Conservation (phyloP, 2,888 invertebrate species). For the Trachelus stipa region DNA sequence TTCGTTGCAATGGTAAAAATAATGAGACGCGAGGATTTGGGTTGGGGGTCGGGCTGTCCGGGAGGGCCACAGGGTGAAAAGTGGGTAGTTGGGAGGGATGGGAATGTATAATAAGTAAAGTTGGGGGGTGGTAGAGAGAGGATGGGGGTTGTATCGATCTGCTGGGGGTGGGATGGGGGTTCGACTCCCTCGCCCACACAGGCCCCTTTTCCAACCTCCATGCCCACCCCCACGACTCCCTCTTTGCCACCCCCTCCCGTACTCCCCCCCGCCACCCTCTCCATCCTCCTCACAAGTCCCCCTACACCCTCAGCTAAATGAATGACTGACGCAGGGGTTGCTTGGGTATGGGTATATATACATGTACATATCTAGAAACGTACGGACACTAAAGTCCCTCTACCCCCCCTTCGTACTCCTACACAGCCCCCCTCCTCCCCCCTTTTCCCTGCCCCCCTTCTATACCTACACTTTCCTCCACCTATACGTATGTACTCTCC, state of each 20-base stretch:
- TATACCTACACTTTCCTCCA: slow-evolving; percentile 58
- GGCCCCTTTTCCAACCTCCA: slow-evolving; percentile 73
- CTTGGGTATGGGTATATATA: slow-evolving; percentile 44
- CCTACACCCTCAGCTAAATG: slow-evolving; percentile 57
- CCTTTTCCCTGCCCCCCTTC: slow-evolving; percentile 58
- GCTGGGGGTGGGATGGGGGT: slow-evolving; percentile 53
- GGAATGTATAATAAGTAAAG: slow-evolving; percentile 63
- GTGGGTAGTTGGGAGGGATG: slow-evolving; percentile 37
- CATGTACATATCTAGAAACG: slow-evolving; percentile 40
- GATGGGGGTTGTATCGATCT: slow-evolving; percentile 64
- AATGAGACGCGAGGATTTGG: slow-evolving; percentile 60
- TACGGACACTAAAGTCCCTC: slow-evolving; percentile 30
- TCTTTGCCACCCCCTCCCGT: slow-evolving; percentile 37
- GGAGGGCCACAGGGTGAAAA: slow-evolving; percentile 18
- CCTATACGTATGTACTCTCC: slow-evolving; percentile 66
- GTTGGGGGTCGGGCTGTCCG: slow-evolving; percentile 23
- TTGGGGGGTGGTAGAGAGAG: slow-evolving; percentile 52
- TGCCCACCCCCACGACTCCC: slow-evolving; percentile 63
- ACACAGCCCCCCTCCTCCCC: slow-evolving; percentile 14
- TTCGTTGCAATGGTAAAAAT: slow-evolving; percentile 59
- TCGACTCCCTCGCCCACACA: slow-evolving; percentile 47
- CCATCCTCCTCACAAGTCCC: not conserved
- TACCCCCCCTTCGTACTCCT: slow-evolving; percentile 22
- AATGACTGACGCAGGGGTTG: slow-evolving; percentile 64
- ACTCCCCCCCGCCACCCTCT: not conserved